Base-by-base conservation (phyloP, 2,797 vertebrate genomes). In the Karalla daura region DNA sequence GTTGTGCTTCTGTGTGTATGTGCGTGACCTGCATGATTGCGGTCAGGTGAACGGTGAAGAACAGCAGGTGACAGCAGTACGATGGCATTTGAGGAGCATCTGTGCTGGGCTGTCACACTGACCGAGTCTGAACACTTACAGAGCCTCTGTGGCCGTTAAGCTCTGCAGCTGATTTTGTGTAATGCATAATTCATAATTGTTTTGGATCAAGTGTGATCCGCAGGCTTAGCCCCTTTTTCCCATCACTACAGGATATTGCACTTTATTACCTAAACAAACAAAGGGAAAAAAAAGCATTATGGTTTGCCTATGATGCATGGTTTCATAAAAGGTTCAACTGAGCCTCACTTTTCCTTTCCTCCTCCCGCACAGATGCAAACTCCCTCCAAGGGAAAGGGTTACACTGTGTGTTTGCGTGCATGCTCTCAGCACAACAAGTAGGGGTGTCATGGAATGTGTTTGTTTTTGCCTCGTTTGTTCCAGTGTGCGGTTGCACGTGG, bases 191-290 rank as follows among this genome's bases (percentile, higher is more conserved):
- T 74, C 25, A 51, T 70, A 30, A 52, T 25, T n/a, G 25, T 61
- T 64, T 37, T n/a, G 52, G 15, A 67, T 70, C 46, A 71, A 67
- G 61, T 24, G 15, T 7, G 10, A 62, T 63, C 47, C 67, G 30
- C 21, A 53, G 47, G 61, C n/a, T 39, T 56, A 30, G 27, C 30
- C 43, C 36, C 12, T 76, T 55, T 65, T 56, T 13, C 10, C 1
- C 32, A 65, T 21, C 17, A 30, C 35, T 63, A 11, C 3, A 28
- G 62, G 21, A 71, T 52, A 66, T 76, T 62, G 49, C 32, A 68
- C 28, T 66, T 28, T 69, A 66, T 74, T 63, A 72, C 35, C 7
- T 50, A 66, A 83, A 81, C 64, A 82, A 78, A 74, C n/a, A 64
- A 20, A 51, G 23, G 32, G n/a, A n/a, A n/a, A n/a, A n/a, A n/a